Evolutionary conservation across 2,888 invertebrate genomes (phyloP).

Genomic region (Blera fallax): DNA sequence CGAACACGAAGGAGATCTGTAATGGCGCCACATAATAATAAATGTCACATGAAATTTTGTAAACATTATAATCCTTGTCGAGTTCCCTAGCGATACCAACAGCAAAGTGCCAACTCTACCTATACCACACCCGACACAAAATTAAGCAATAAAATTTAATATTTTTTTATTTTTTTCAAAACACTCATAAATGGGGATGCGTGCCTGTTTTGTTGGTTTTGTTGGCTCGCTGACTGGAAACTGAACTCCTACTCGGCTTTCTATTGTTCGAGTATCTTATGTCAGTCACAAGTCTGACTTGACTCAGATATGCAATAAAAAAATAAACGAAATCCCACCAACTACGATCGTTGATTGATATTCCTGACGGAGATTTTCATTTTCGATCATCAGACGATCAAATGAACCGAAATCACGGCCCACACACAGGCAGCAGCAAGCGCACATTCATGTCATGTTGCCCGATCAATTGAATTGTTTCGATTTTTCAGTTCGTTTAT

Average conservation of each 20-base stretch:
- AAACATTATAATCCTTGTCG: conserved; percentile 11
- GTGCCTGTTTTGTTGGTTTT: neutral
- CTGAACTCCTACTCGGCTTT: conserved; percentile 44
- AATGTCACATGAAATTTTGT: conserved; percentile 52
- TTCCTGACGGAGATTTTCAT: conserved; percentile 62
- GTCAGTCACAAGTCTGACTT: conserved; percentile 53
- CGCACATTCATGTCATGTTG: conserved; percentile 66
- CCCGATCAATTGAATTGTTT: conserved; percentile 70
- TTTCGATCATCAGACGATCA: conserved; percentile 64
- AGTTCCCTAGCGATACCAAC: neutral
- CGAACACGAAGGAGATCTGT: neutral
- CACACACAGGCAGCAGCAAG: conserved; percentile 58
- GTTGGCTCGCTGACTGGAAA: neutral
- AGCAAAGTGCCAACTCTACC: neutral
- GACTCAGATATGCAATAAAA: conserved; percentile 39
- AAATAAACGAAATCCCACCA: conserved; percentile 63
- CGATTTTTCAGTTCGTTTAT: conserved; percentile 27
- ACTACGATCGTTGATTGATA: conserved; percentile 71
- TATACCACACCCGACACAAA: conserved; percentile 9
- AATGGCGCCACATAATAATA: conserved; percentile 62
- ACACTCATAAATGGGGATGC: conserved; percentile 52
- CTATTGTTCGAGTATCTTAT: conserved; percentile 57
- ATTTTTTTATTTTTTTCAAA: conserved; percentile 64
- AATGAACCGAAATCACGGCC: conserved; percentile 69
- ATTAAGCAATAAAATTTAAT: conserved; percentile 71